Evolutionary conservation across 2,797 vertebrate genomes (phyloP), one percentile per base, ranked within the genome.

Genomic region (Chiloscyllium punctatum): DNA sequence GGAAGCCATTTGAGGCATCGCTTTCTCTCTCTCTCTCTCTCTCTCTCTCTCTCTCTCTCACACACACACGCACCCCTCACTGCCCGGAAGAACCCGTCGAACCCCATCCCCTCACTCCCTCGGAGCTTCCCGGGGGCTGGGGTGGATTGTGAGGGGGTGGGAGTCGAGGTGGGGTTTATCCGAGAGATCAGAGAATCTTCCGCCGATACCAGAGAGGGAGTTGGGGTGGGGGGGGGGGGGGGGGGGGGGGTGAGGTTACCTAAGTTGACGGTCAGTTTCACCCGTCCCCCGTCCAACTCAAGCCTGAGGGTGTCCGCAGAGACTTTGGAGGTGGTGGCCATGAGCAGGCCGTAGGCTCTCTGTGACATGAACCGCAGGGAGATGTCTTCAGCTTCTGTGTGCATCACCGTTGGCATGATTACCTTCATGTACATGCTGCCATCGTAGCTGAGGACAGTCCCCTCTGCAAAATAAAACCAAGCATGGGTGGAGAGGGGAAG

Each of bases 341-440:
- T 97, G 97, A 99, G 98, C 95, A 99, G 97, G 33, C 99, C 99
- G 13, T 98, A 99, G 91, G 99, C 99, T 42, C 99, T 97, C 97
- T 99, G 99, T 96, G 99, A 99, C 98, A 99, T 99, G 96, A 99
- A 99, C 69, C 99, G 98, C 95, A 99, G 97, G 37, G 99, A 98
- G 96, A 99, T 98, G 3, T 99, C 99, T 97, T 99, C 99, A 0
- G 99, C 99, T 97, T 99, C 99, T 0, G 98, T 99, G 98, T 99
- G 99, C 96, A 98, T 97, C 9, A 98, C 98, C 0, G 97, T 97
- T 0, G 98, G 98, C 96, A 99, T 97, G 97, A 98, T 97, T 97
- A 99, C 98, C 97, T 99, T 99, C 97, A 99, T 98, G 96, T 98
- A 99, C 98, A 99, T 99, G 97, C 98, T 99, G 96, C 99, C 99